Evolutionary conservation across 2,113 vertebrate genomes (phyloP).

Genomic region (Rana temporaria): DNA sequence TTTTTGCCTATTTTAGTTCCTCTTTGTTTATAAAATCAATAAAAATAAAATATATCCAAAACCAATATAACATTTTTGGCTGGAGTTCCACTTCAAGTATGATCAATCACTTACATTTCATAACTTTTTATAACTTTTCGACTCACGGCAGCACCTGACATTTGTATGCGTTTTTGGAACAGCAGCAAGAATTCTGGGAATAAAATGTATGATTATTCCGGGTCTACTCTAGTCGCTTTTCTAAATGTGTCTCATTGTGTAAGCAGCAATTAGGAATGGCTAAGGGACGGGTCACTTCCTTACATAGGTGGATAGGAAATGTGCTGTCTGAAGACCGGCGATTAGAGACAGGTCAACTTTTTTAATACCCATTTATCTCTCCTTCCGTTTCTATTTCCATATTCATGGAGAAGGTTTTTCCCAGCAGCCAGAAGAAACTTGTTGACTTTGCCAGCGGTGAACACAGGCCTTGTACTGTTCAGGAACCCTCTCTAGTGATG

Average conservation of each 20-base stretch:
- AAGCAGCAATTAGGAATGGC: conserved; percentile 1
- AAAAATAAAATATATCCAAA: too few relatives aligned
- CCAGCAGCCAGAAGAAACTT: background rate
- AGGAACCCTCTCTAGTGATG: conserved; percentile 3
- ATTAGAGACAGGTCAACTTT: conserved; percentile 17
- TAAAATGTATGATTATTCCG: background rate
- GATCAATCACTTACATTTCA: background rate
- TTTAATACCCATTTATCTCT: conserved; percentile 10
- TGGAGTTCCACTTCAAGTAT: too few relatives aligned
- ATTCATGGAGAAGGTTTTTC: conserved; percentile 22
- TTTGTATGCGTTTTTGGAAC: background rate
- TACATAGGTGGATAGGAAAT: conserved; percentile 42
- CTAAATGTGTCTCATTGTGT: conserved; percentile 16
- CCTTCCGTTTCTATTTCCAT: conserved; percentile 26
- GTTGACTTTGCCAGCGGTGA: conserved; percentile 7
- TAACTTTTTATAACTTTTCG: conserved; percentile 19
- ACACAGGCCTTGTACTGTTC: conserved; percentile 3
- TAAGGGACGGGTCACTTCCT: conserved; percentile 40
- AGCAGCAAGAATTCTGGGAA: conserved; percentile 19
- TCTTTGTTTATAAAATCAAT: too few relatives aligned
- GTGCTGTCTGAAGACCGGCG: background rate
- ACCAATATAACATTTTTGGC: too few relatives aligned
- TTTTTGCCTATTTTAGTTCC: too few relatives aligned
- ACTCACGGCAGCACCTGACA: background rate
- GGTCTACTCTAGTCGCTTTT: background rate